phyloP scores from a whole-genome alignment of 2,888 invertebrate species.

The Tetramorium bicarinatum region DNA sequence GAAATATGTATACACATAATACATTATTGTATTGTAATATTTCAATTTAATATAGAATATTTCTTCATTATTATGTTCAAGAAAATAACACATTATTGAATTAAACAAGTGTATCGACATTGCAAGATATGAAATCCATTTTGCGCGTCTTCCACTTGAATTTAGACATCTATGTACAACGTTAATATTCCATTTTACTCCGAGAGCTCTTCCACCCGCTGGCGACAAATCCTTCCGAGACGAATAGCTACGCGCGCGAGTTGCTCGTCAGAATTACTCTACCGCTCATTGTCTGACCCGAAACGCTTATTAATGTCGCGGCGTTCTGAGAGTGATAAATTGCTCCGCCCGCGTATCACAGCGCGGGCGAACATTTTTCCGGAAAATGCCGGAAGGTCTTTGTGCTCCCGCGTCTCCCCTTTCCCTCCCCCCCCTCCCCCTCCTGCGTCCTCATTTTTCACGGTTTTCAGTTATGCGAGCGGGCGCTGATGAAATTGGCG shows the following conservation, averaged over 20 bases:
- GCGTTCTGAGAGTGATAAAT: constrained; percentile 57
- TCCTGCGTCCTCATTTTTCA: constrained; percentile 33
- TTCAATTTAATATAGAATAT: neutral
- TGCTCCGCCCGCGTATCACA: constrained; percentile 51
- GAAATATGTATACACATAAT: too few species aligned
- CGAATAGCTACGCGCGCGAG: constrained; percentile 52
- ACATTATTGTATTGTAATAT: too few species aligned
- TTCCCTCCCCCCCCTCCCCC: neutral
- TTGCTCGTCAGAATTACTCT: constrained; percentile 54
- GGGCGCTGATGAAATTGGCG: constrained; percentile 71
- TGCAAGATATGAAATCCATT: neutral
- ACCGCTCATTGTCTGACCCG: constrained; percentile 55
- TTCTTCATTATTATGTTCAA: neutral
- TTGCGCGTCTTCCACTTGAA: neutral
- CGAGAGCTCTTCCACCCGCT: constrained; percentile 31
- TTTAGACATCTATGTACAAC: constrained; percentile 27
- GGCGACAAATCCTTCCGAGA: constrained; percentile 57
- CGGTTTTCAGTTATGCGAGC: constrained; percentile 48
- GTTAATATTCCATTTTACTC: constrained; percentile 49
- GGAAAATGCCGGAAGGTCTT: constrained; percentile 58
- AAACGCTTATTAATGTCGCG: constrained; percentile 58
- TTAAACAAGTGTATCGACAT: neutral
- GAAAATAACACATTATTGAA: neutral
- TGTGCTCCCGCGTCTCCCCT: constrained; percentile 20
- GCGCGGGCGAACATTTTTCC: constrained; percentile 55